Evolutionary conservation across 2,888 invertebrate genomes (phyloP), one percentile per base, ranked within the genome.

Genomic region (Deladenus siricidicola): DNA sequence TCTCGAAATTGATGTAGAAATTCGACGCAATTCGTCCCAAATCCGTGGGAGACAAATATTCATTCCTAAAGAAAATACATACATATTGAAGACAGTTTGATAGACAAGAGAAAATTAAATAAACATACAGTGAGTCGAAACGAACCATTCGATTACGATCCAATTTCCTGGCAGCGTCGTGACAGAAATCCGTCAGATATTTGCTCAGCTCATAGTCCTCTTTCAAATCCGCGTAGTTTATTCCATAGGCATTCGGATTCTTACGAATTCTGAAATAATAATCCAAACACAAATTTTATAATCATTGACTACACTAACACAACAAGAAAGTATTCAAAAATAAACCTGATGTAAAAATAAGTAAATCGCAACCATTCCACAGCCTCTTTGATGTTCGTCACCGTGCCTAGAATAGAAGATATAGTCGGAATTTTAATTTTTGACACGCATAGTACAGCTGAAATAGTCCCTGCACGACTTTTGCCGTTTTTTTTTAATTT

Each of bases 331-430:
- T n/a, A n/a, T n/a, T n/a, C n/a, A n/a, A n/a, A n/a, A n/a, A n/a
- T n/a, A n/a, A n/a, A n/a, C n/a, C n/a, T n/a, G 4, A 93, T 89
- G 80, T 87, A 92, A 29, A 98, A 83, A 79, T 98, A 96, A 0
- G 96, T 94, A 79, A 96, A 98, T 75, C 90, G 90, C 28, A 99
- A 82, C 98, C 98, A 99, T 79, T 90, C 88, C 0, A 96, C 89
- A 0, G 93, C 98, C 81, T 99, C 98, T 63, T 89, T 88, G 4
- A 96, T 85, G 75, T 89, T 96, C 0, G 89, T 87, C 29, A 99
- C 91, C 1, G 93, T 96, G n/a, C 98, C 96, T 19, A 94, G 83
- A 62, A n/a, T n/a, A n/a, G n/a, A n/a, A n/a, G n/a, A n/a, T n/a
- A n/a, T n/a, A n/a, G n/a, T n/a, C n/a, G n/a, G n/a, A n/a, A n/a